Evolutionary conservation across 1,140 invertebrate genomes (phyloP), one percentile per base, ranked within the genome.

Genomic region (Luehdorfia chinensis): DNA sequence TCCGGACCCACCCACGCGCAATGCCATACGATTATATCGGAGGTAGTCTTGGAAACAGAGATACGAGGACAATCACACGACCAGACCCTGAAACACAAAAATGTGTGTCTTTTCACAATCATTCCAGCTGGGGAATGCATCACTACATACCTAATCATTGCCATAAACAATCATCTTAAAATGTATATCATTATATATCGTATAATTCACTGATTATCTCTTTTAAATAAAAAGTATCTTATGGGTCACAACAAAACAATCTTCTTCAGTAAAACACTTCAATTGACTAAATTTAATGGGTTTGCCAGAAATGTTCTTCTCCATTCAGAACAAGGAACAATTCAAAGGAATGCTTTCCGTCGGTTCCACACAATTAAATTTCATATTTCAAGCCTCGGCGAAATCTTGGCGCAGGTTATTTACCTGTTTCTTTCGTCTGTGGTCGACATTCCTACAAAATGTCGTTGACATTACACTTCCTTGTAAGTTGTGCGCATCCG

Each of bases 401-500:
- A n/a, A 21, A 21, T 21, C 19, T 21, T 6, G n/a, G n/a, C n/a
- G n/a, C n/a, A n/a, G n/a, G 19, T 34, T 19, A 16, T 36, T 36
- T 21, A 36, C 33, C 33, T 21, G 33, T 18, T 9, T 15, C 19
- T 21, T 21, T 6, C 19, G 19, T 21, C 19, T 6, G 13, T 33
- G 15, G 9, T 18, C 16, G 15, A 11, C 33, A 21, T 23, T 16
- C 12, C 18, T 36, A 4, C 9, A 8, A n/a, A n/a, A 8, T 36
- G 33, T 36, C 33, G 33, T 36, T 36, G 33, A 36, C 33, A 36
- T 16, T 36, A 12, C n/a, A n/a, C 33, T 36, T 36, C 33, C 33
- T 36, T 36, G 18, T 36, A 36, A 8, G 18, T 36, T 36, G 18
- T 9, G n/a, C 8, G 2, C 27, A 16, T 13, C 33, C 18, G 33